These are phyloP conservation scores for Eulithis prunata DNA, from an alignment of 2,888 invertebrate species.

Conservation along the genomic window DNA sequence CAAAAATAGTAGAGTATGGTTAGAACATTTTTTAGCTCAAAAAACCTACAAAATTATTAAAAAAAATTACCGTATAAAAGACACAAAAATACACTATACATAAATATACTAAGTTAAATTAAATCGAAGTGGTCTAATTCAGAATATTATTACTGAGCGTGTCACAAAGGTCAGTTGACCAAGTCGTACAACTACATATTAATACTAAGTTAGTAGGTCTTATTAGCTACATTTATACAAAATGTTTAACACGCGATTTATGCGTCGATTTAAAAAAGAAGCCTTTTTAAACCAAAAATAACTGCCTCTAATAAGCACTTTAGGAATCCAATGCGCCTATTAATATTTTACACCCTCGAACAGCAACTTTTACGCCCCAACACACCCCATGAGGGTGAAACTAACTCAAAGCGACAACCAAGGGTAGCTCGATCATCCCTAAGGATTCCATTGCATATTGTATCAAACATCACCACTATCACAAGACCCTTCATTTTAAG, in stretches of 20 bases:
- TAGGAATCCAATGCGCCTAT: constrained; percentile 18
- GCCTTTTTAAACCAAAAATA: not conserved
- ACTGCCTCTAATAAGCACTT: constrained; percentile 23
- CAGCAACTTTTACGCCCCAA: constrained; percentile 50
- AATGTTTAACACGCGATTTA: not conserved
- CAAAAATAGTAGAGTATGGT: no score
- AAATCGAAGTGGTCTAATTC: no score
- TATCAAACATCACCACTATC: constrained; percentile 45
- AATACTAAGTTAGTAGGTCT: no score
- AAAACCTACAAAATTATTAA: no score
- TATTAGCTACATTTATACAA: no score
- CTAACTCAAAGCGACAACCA: constrained; percentile 58
- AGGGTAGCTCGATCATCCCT: constrained; percentile 56
- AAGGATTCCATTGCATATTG: constrained; percentile 52
- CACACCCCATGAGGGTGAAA: constrained; percentile 53
- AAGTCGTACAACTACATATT: no score
- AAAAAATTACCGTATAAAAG: no score
- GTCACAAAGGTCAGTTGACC: no score
- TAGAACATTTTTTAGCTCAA: no score
- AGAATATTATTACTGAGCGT: no score
- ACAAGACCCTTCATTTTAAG: constrained; percentile 37
- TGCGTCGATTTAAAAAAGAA: not conserved
- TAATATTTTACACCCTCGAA: constrained; percentile 37
- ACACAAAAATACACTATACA: no score
- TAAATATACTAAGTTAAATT: no score